These are phyloP conservation scores for Naso thynnoides DNA, from an alignment of 2,797 vertebrate genomes.

Conservation along the genomic window DNA sequence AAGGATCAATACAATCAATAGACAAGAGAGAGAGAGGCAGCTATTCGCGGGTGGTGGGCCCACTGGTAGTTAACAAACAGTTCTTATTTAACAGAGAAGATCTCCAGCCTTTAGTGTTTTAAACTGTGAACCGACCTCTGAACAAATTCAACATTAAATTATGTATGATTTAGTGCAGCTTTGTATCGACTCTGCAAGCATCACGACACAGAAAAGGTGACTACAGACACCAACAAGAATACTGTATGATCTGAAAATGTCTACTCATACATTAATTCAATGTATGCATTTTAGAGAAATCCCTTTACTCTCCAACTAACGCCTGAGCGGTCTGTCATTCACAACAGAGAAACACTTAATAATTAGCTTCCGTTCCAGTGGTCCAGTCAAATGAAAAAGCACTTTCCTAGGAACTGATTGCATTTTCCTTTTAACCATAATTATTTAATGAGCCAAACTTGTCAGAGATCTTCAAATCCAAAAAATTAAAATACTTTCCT, in stretches of 20 bases:
- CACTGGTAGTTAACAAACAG: slow-evolving; percentile 12
- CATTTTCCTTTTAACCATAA: background rate
- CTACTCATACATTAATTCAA: background rate
- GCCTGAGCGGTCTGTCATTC: fast-evolving
- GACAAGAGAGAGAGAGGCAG: background rate
- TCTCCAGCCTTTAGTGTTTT: background rate
- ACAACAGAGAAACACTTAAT: background rate
- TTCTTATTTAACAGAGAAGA: background rate
- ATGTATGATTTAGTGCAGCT: slow-evolving; percentile 18
- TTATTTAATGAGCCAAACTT: background rate
- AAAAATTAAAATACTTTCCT: background rate
- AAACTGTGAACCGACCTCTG: slow-evolving; percentile 8
- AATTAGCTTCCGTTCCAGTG: background rate
- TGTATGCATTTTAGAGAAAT: background rate
- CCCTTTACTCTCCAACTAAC: background rate
- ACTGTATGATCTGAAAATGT: background rate
- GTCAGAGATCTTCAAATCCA: background rate
- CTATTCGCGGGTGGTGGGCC: background rate
- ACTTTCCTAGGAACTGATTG: background rate
- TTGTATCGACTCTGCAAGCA: slow-evolving; percentile 32
- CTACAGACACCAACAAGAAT: background rate
- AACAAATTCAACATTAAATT: slow-evolving; percentile 27
- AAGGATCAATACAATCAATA: slow-evolving; percentile 20
- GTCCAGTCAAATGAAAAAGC: too few relatives aligned
- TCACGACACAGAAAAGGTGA: background rate